Base-by-base conservation (phyloP, 2,113 vertebrate species). In the Percopsis transmontana region DNA sequence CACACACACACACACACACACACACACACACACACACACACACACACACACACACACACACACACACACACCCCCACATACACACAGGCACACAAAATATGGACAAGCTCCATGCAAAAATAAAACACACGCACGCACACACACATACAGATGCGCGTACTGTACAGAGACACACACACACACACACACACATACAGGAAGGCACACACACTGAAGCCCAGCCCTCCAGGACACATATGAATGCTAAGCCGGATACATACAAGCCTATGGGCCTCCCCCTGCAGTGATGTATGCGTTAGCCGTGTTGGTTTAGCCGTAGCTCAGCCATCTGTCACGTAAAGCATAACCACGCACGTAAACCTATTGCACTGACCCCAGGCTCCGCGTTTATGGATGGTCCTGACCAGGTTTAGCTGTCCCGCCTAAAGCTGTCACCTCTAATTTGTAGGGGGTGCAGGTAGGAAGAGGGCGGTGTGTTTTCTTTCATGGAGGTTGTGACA, bases 361-460 rank as follows among this genome's bases (percentile, higher is more conserved):
- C 73, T 2, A 8, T 8, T 19, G 47, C 62, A 45, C 53, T 84
- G 81, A 81, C 77, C 74, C 72, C 63, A 18, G 65, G 47, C 10
- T 11, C 40, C 20, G 44, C n/a, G 74, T 84, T 84, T 72, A 84
- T 73, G 62, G 60, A 60, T 8, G 47, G 16, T 48, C 12, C 52
- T 41, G 50, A 71, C 73, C 57, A 61, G 3, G 0, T 70, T 60
- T 14, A 72, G 56, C 52, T 45, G 15, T 56, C 61, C 50, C 33
- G 7, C 55, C 74, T 74, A 60, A 67, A 84, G 66, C 65, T 57
- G 77, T 84, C 83, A 62, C 67, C 67, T 76, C 69, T 60, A 76
- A 62, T 81, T 74, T 84, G 73, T 77, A 42, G 24, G 12, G 3
- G 0, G 4, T 51, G 19, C 21, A 65, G 65, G 68, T 70, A 48